Conservation (phyloP, 2,888 invertebrate genomes). For the Diarsia dahlii region DNA sequence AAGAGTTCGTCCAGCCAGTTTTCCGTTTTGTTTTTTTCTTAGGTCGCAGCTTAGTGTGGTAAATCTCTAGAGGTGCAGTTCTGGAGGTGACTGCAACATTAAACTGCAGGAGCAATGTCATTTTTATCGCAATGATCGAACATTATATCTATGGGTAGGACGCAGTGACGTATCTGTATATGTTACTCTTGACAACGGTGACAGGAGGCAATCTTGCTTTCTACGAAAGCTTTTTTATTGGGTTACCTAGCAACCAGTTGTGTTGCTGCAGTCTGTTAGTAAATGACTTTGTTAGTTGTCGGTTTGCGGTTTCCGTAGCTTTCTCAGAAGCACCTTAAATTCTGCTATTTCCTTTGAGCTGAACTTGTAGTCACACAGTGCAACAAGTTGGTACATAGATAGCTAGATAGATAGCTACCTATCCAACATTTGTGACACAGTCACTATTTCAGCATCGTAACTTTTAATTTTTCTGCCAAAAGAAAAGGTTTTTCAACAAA, state of each 20-base stretch:
- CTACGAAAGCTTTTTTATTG: not conserved
- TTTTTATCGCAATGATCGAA: no score
- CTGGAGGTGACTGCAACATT: no score
- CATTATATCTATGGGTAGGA: no score
- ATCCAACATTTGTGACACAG: not conserved
- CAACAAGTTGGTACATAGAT: not conserved
- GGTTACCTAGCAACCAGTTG: not conserved
- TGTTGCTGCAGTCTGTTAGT: not conserved
- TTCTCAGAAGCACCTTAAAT: not conserved
- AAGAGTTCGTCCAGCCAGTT: not conserved
- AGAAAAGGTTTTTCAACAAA: constrained; percentile 5
- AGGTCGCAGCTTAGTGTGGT: no score
- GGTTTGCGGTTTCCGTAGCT: not conserved
- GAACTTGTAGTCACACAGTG: not conserved
- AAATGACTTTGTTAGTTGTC: not conserved
- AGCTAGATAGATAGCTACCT: not conserved
- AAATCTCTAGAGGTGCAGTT: no score
- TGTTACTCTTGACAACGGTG: not conserved
- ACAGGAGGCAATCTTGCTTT: not conserved
- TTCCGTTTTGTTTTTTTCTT: not conserved
- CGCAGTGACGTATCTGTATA: not conserved
- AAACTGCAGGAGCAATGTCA: no score
- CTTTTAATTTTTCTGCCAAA: not conserved
- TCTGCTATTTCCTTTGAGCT: not conserved
- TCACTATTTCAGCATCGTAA: not conserved